phyloP scores from a whole-genome alignment of 1,140 invertebrate species.

The Batillaria attramentaria region DNA sequence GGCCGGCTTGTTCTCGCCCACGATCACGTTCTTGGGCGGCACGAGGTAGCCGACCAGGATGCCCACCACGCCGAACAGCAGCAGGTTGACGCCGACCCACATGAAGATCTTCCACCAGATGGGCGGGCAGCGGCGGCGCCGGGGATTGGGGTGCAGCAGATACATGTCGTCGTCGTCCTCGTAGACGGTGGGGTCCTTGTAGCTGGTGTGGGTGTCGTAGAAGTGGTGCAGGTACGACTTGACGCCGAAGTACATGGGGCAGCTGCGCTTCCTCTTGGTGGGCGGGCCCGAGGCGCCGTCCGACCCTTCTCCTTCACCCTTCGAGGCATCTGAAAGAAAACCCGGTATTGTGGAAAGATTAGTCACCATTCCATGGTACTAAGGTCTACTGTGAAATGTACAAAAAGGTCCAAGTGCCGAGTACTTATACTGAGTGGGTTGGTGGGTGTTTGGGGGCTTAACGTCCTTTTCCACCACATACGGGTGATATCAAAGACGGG shows the following conservation, averaged over 20 bases:
- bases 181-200: conserved; percentile 66
- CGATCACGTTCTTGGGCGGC: conserved; percentile 71
- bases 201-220: conserved; percentile 69
- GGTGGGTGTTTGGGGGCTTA: too few species aligned
- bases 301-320: not conserved
- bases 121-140: conserved; percentile 63
- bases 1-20: conserved; percentile 65
- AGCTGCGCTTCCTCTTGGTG: conserved; percentile 51
- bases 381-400: too few species aligned
- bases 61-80: conserved; percentile 72
- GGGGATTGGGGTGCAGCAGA: conserved; percentile 67
- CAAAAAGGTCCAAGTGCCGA: too few species aligned
- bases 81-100: conserved; percentile 72
- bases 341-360: too few species aligned
- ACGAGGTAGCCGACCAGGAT: conserved; percentile 75
- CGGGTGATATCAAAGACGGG: too few species aligned
- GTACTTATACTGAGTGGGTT: too few species aligned
- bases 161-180: conserved; percentile 73
- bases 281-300: not conserved
- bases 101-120: conserved; percentile 73
- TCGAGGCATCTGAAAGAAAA: too few species aligned
- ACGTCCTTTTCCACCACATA: too few species aligned
- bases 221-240: conserved; percentile 74
- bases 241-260: conserved; percentile 72
- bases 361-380: too few species aligned